A percentile compares a stretch with the other conserved stretches of the same genome.
Conservation (phyloP, 2,797 vertebrate species). For the Micromesistius poutassou region DNA sequence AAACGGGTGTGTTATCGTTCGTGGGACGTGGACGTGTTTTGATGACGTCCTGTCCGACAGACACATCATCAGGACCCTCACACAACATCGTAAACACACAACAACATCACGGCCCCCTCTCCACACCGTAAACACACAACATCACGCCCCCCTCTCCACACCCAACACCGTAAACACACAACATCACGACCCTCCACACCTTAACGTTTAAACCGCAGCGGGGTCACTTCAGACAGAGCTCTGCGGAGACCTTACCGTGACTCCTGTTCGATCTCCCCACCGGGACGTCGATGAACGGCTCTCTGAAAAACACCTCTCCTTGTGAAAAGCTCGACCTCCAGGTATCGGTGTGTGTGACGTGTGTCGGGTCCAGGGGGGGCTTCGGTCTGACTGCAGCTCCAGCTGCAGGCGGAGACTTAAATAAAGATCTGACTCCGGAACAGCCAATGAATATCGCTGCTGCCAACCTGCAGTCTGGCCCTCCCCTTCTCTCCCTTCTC, state of each 20-base stretch:
- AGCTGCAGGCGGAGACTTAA: constrained; percentile 62
- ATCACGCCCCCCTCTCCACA: too few species aligned
- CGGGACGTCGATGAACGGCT: background rate
- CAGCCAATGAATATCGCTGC: constrained; percentile 73
- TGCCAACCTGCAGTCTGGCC: constrained; percentile 38
- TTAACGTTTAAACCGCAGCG: too few species aligned
- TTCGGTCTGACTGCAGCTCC: constrained; percentile 49
- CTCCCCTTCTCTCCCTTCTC: background rate
- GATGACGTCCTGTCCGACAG: background rate
- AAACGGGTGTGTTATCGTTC: background rate
- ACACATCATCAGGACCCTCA: background rate
- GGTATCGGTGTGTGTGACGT: background rate
- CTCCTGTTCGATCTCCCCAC: background rate
- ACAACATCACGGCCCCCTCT: too few species aligned
- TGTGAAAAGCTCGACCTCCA: background rate
- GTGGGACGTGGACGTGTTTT: background rate
- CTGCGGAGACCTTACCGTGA: background rate
- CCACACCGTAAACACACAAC: too few species aligned
- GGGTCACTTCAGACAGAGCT: background rate
- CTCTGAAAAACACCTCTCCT: background rate
- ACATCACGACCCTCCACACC: too few species aligned
- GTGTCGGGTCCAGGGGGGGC: constrained; percentile 44
- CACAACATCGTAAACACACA: too few species aligned
- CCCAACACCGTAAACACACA: too few species aligned
- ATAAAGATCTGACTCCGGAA: constrained; percentile 60